Base-by-base conservation (phyloP, 2,113 vertebrate species). In the Oncorhynchus tshawytscha region DNA sequence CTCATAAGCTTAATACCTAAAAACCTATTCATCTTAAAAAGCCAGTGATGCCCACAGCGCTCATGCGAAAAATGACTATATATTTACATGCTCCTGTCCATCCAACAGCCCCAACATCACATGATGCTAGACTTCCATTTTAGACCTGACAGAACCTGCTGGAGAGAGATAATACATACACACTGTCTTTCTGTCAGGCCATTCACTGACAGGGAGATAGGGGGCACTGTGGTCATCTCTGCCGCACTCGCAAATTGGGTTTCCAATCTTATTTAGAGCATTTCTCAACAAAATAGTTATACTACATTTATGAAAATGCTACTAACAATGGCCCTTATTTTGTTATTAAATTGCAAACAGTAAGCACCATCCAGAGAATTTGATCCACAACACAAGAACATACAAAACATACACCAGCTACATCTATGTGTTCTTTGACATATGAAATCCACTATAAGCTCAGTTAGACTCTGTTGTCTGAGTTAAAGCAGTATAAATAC, bases 171-270 rank as follows among this genome's bases (percentile, higher is more conserved):
- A 45, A 67, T 49, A 34, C 20, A 20, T 60, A 65, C 81, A 73
- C 60, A 24, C 16, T 0, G 59, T 54, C 51, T 54, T 15, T 54
- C 51, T 18, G 51, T 45, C 39, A 45, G 39, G 39, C 57, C 51
- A 59, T 57, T 8, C 59, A 76, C 81, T 45, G 39, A 45, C 39
- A 45, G 39, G 2, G 39, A 80, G 83, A 85, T 74, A 88, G 91
- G 81, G 87, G 91, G 89, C 91, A 90, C 85, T 90, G 80, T 90
- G 81, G 85, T 80, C 79, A 83, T 89, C 76, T 70, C 77, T 80
- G 39, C 67, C 64, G 54, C 39, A 67, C 25, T 54, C 48, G 25
- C 54, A 62, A 15, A 45, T 45, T 45, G 39, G 39, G 39, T 45
- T 45, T 45, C 9, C 39, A 45, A 45, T 45, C 39, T 11, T 45